Base-by-base conservation (phyloP, 1,140 invertebrate genomes). In the Leucophenga varia region DNA sequence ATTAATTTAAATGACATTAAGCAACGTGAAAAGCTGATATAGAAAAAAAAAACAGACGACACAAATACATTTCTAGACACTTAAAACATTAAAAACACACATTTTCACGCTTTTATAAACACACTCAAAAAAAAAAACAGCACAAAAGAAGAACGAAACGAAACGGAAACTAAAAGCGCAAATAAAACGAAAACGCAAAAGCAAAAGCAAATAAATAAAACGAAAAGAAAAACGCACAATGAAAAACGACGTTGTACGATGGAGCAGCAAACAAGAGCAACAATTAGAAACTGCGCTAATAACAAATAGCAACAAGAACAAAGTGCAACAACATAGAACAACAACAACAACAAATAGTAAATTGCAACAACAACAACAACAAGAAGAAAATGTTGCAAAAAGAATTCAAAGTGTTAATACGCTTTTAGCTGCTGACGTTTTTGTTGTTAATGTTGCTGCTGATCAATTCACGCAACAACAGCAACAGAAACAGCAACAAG, bases 181-280 rank as follows among this genome's bases (percentile, higher is more conserved):
- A 54, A 43, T 47, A 54, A 43, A 22, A 52, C 46, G 52, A n/a
- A n/a, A n/a, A n/a, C n/a, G n/a, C 22, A 25, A 25, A 5, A 25
- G 22, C 22, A 25, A 25, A 5, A 25, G 10, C 22, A 31, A 28
- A 35, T 47, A 52, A 54, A 43, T 47, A 54, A 43, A 22, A 52
- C 46, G 52, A 59, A 67, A 47, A 49, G 52, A 59, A 67, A 47
- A 49, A 65, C 65, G 63, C 83, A 41, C 64, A 71, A 73, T 73
- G 70, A 68, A 70, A 67, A 72, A 73, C 70, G 70, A 72, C 64
- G 70, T 72, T 47, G 70, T 72, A 50, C 69, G 69, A 70, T 73
- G 70, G 70, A 68, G 56, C 42, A 51, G 59, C 4, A 4, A 10
- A 14, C 32, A 34, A 36, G 54, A 65, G 52, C 55, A 20, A n/a